These are phyloP conservation scores for Lagopus muta DNA, from an alignment of 2,113 vertebrate species.

Conservation along the genomic window DNA sequence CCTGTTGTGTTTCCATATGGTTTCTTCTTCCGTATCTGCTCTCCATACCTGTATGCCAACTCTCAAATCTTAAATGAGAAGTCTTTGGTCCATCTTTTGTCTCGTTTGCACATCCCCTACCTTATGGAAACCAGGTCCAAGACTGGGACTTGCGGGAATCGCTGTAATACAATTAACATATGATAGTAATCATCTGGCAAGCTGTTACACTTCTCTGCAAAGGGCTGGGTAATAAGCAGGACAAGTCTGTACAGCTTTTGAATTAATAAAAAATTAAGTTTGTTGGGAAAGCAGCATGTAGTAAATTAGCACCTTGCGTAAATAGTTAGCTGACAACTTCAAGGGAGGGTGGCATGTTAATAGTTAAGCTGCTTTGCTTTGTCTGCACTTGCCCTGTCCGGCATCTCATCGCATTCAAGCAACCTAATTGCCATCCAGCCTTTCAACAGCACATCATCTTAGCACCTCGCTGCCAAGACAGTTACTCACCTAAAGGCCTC, in stretches of 20 bases:
- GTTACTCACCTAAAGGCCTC: constrained; percentile 79
- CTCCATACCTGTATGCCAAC: neutral
- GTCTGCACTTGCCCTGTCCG: constrained; percentile 64
- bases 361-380: constrained; percentile 60
- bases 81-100: neutral
- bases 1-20: neutral
- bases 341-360: constrained; percentile 31
- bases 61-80: fast-evolving
- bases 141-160: neutral
- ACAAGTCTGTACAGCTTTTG: constrained; percentile 41
- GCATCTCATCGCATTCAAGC: constrained; percentile 63
- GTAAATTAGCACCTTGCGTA: constrained; percentile 54
- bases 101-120: neutral
- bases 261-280: constrained; percentile 14
- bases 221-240: constrained; percentile 24
- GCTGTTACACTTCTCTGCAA: constrained; percentile 39
- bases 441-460: constrained; percentile 63
- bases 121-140: neutral
- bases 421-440: constrained; percentile 64
- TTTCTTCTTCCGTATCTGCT: neutral
- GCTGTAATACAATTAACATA: neutral
- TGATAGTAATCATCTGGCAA: constrained; percentile 53
- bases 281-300: neutral
- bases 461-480: constrained; percentile 74
- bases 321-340: constrained; percentile 60